Conservation (phyloP, 2,888 invertebrate genomes). For the Acleris holmiana region DNA sequence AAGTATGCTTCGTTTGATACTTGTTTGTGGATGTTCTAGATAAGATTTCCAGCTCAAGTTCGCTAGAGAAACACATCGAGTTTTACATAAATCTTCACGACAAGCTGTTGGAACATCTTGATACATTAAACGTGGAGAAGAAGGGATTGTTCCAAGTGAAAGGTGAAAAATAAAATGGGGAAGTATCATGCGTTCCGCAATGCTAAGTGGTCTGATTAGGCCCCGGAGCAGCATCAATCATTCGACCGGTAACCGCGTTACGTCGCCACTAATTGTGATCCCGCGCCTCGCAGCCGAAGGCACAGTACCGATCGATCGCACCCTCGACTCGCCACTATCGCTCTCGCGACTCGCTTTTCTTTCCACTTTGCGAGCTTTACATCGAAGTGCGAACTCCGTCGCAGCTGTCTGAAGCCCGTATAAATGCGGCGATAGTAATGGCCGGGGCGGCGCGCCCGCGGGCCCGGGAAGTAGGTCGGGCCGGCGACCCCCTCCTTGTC, state of each 20-base stretch:
- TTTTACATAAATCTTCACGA: constrained; percentile 4
- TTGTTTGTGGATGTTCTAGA: neutral
- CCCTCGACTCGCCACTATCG: constrained; percentile 44
- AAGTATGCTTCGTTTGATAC: neutral
- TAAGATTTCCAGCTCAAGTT: neutral
- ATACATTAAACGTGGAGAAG: constrained; percentile 17
- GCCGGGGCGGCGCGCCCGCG: constrained; percentile 46
- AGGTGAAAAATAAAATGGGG: constrained; percentile 39
- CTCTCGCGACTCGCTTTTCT: constrained; percentile 51
- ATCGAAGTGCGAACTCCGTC: constrained; percentile 62
- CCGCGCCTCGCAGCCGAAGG: constrained; percentile 48
- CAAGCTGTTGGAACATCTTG: constrained; percentile 5
- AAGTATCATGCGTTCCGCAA: constrained; percentile 37
- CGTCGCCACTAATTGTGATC: constrained; percentile 74
- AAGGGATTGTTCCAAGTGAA: constrained; percentile 8
- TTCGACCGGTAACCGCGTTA: constrained; percentile 66
- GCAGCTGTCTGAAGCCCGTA: constrained; percentile 53
- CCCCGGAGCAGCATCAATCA: constrained; percentile 58
- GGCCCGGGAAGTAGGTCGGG: constrained; percentile 73
- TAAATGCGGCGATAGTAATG: constrained; percentile 55
- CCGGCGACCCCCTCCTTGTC: constrained; percentile 54
- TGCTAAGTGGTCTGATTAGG: constrained; percentile 45
- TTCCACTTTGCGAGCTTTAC: constrained; percentile 58
- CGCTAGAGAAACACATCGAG: neutral
- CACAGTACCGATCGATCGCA: constrained; percentile 62